Evolutionary conservation across 2,113 vertebrate species (phyloP).

Genomic region (Bubo scandiacus): DNA sequence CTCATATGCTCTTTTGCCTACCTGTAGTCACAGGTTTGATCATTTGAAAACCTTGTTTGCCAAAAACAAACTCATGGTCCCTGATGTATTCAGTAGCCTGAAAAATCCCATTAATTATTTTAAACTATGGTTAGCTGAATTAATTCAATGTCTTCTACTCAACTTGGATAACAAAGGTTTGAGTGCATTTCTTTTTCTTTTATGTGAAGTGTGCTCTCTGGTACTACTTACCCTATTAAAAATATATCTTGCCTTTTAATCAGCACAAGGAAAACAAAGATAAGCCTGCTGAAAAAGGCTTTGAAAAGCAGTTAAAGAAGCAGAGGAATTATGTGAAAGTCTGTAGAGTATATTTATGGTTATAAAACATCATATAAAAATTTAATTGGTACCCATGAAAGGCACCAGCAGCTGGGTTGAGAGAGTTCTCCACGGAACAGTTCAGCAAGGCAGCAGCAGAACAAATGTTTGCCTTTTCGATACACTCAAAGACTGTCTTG

Average conservation of each 20-base stretch:
- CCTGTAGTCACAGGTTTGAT: not conserved
- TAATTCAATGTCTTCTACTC: conserved; percentile 24
- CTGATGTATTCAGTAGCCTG: not conserved
- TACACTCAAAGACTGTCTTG: not conserved
- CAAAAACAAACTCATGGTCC: not conserved
- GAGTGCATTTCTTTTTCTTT: conserved; percentile 32
- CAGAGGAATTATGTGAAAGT: conserved; percentile 48
- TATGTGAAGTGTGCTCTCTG: conserved; percentile 22
- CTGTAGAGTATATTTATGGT: conserved; percentile 45
- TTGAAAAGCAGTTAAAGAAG: conserved; percentile 43
- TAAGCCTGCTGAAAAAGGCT: conserved; percentile 23
- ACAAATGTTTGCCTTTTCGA: not conserved
- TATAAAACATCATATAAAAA: conserved; percentile 54
- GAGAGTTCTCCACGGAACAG: not conserved
- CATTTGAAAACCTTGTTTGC: not conserved
- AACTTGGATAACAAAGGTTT: conserved; percentile 39
- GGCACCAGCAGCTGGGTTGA: conserved; percentile 3
- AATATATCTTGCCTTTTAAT: conserved; percentile 63
- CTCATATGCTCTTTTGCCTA: not conserved
- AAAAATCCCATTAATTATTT: conserved; percentile 47
- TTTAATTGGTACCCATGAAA: conserved; percentile 53
- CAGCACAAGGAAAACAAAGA: conserved; percentile 61
- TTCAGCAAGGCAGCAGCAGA: conserved; percentile 20
- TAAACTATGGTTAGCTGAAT: conserved; percentile 9
- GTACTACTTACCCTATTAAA: conserved; percentile 52